These are phyloP conservation scores for Hippopotamus amphibius DNA, from an alignment of 2,113 vertebrate species.

Conservation along the genomic window DNA sequence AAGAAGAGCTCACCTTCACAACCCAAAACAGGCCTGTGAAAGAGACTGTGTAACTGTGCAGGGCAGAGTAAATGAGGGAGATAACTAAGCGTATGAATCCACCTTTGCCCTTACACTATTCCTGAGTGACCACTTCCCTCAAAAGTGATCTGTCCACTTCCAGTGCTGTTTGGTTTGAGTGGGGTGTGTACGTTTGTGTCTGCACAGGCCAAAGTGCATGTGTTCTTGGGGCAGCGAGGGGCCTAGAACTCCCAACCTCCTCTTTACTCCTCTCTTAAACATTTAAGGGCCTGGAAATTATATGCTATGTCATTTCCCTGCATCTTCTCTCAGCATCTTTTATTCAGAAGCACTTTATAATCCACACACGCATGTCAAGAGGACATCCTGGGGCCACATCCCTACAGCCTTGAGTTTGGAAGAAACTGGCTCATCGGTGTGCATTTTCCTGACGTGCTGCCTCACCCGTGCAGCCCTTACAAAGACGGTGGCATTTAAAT, in stretches of 20 bases:
- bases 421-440: background rate
- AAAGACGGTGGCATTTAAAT: background rate
- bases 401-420: background rate
- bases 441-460: background rate
- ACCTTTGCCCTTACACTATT: background rate
- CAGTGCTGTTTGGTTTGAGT: background rate
- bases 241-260: background rate
- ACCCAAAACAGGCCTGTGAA: background rate
- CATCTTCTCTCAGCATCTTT: background rate
- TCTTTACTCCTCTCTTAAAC: background rate
- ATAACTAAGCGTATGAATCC: too few species aligned
- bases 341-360: constrained; percentile 14
- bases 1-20: background rate
- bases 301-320: background rate
- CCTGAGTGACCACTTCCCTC: background rate
- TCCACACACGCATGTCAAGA: background rate
- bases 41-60: background rate
- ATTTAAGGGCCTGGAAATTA: background rate
- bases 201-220: rapidly evolving
- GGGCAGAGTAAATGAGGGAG: background rate
- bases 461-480: background rate
- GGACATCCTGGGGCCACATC: background rate
- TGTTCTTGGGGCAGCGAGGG: background rate
- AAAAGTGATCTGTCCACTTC: background rate
- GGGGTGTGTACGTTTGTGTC: background rate